These are phyloP conservation scores for Lepisosteus oculatus DNA, from an alignment of 2,113 vertebrate genomes.

Conservation along the genomic window DNA sequence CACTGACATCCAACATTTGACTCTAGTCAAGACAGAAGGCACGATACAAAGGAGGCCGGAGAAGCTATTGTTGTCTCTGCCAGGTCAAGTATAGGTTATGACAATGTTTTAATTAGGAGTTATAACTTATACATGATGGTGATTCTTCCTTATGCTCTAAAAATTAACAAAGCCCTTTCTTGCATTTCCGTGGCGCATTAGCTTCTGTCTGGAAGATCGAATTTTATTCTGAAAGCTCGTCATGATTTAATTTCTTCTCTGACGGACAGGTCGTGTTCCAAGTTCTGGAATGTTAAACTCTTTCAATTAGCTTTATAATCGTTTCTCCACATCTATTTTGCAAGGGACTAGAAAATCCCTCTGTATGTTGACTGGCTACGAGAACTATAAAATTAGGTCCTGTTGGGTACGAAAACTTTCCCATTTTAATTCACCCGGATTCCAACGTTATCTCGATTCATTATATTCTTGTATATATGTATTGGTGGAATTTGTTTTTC, in stretches of 20 bases:
- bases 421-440: too few relatives aligned
- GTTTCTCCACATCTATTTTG: too few relatives aligned
- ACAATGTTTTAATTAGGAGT: constrained; percentile 85
- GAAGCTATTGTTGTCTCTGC: constrained; percentile 68
- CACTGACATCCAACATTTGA: constrained; percentile 76
- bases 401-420: too few relatives aligned
- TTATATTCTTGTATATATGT: too few relatives aligned
- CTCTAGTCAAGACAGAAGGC: constrained; percentile 66
- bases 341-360: too few relatives aligned
- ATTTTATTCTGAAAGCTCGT: constrained; percentile 1
- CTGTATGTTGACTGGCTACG: too few relatives aligned
- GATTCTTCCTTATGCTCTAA: constrained; percentile 45
- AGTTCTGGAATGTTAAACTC: background rate
- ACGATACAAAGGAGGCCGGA: constrained; percentile 67
- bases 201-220: background rate
- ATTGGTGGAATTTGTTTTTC: too few relatives aligned
- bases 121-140: constrained; percentile 80
- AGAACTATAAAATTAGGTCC: too few relatives aligned
- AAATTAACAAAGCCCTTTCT: constrained; percentile 38
- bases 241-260: background rate
- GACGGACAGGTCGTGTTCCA: background rate
- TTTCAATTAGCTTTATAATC: too few relatives aligned
- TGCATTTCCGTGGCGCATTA: background rate
- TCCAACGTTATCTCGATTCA: too few relatives aligned
- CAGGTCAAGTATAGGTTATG: constrained; percentile 71